Evolutionary conservation across 2,888 invertebrate genomes (phyloP), one percentile per base, ranked within the genome.

Genomic region (Torymus texanus): DNA sequence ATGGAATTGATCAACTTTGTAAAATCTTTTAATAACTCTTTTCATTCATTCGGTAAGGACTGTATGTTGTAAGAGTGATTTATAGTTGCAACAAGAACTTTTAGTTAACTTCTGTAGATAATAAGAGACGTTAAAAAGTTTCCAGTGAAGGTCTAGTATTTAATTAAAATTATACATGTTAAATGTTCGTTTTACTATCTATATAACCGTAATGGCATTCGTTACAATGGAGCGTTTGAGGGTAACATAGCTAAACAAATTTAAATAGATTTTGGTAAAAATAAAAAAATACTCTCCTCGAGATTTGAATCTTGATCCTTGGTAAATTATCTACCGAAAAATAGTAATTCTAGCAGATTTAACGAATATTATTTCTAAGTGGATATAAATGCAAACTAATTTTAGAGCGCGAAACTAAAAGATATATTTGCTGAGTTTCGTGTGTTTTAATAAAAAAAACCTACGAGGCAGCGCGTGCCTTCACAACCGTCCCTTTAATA

Each of bases 401-500:
- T 24, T 50, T 29, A 50, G 16, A 58, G 29, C 24, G 62, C 53
- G 41, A 56, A 67, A 61, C 16, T 41, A 72, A 61, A 41, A 29
- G 21, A 50, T 8, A 50, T 65, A 59, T 62, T 61, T 53, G 59
- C 53, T 65, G 10, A 21, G 62, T 62, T 74, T 68, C 24, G 53
- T 29, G 21, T 8, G 55, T 72, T 74, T 50, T 61, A n/a, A 70
- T 59, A 62, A 73, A 10, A 73, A 10, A 53, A 77, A 41, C 65
- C 16, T 61, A 18, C 50, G 53, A 73, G 68, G 63, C 65, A 73
- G 71, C 74, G 77, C 71, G 72, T 80, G 78, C 75, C 75, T 78
- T 81, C 55, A 72, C 67, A 73, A 79, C 72, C 75, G 79, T 75
- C 80, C 80, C 4, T 75, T 80, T 75, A 73, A 56, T 66, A 67